Conservation (phyloP, 2,113 vertebrate species). For the Crotalus viridis region DNA sequence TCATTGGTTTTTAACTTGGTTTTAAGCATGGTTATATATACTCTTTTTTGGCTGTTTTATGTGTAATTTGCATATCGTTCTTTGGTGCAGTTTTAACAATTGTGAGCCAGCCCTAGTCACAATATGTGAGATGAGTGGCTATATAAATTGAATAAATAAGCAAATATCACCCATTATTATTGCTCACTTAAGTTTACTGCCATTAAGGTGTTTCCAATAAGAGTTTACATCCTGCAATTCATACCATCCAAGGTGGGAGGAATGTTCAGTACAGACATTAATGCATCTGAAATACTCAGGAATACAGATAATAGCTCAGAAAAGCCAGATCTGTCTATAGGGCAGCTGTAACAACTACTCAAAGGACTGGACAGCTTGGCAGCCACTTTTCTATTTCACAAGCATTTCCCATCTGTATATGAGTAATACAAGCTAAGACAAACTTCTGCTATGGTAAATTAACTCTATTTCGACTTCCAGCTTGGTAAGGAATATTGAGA, state of each 20-base stretch:
- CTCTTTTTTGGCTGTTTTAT: not conserved
- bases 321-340: not conserved
- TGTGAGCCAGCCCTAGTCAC: not conserved
- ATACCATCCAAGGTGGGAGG: not conserved
- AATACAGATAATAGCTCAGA: not conserved
- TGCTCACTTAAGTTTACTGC: not conserved
- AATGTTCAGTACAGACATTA: not conserved
- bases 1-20: not conserved
- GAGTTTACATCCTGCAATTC: not conserved
- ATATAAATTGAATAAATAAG: not conserved
- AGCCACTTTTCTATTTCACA: not conserved
- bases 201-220: not conserved
- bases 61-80: not conserved
- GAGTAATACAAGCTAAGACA: not conserved
- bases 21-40: not conserved
- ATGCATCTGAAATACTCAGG: not conserved
- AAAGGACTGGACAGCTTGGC: not conserved
- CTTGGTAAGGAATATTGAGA: not conserved
- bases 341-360: not conserved
- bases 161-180: not conserved
- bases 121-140: not conserved
- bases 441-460: constrained; percentile 4
- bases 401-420: constrained; percentile 8
- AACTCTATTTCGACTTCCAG: not conserved
- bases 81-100: not conserved